Conservation (phyloP, 1,140 invertebrate genomes). For the Planococcus citri region DNA sequence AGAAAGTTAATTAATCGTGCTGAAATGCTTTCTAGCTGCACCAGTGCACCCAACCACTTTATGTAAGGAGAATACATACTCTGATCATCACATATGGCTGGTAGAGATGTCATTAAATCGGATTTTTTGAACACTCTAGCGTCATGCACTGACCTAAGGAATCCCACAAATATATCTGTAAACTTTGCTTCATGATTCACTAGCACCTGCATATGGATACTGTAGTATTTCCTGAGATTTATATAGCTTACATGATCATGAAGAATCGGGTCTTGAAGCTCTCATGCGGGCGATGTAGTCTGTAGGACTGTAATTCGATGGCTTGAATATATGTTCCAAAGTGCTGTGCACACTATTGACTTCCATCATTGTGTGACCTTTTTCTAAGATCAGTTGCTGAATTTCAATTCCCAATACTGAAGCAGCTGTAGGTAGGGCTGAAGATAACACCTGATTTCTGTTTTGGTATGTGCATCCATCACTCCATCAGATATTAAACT, state of each 20-base stretch:
- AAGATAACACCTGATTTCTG: constrained; percentile 27
- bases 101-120: too few species aligned
- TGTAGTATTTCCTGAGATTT: constrained; percentile 28
- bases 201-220: constrained; percentile 26
- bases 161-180: constrained; percentile 26
- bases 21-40: too few species aligned
- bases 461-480: constrained; percentile 29
- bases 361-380: constrained; percentile 33
- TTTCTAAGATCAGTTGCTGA: constrained; percentile 25
- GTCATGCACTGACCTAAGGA: constrained; percentile 26
- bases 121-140: constrained; percentile 24
- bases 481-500: constrained; percentile 27
- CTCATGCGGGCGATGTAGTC: constrained; percentile 24
- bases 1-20: too few species aligned
- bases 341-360: constrained; percentile 27
- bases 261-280: constrained; percentile 9
- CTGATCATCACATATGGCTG: too few species aligned
- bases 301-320: constrained; percentile 23
- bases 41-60: too few species aligned
- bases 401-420: constrained; percentile 17
- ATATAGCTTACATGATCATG: constrained; percentile 28
- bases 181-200: constrained; percentile 25
- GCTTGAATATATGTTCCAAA: constrained; percentile 23
- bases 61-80: too few species aligned
- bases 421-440: constrained; percentile 36